Conservation (phyloP, 2,888 invertebrate genomes). For the Gerosis bhagava region DNA sequence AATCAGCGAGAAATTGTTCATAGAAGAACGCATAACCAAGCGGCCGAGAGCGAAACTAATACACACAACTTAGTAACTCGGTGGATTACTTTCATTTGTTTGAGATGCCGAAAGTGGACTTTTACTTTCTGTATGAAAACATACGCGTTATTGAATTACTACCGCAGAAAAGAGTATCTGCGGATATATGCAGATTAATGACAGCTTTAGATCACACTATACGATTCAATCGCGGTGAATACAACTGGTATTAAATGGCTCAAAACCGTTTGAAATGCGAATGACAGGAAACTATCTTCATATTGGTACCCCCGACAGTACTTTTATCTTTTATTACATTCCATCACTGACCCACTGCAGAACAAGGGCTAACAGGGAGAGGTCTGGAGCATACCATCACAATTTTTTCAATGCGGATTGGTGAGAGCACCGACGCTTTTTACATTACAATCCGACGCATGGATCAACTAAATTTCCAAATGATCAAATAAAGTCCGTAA, state of each 20-base stretch:
- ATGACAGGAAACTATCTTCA: background rate
- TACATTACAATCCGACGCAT: too few species aligned
- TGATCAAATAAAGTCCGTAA: too few species aligned
- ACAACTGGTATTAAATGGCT: too few species aligned
- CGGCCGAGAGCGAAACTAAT: conserved; percentile 72
- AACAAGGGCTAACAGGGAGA: too few species aligned
- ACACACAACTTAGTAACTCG: conserved; percentile 50
- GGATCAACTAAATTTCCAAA: too few species aligned
- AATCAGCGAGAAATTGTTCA: conserved; percentile 1
- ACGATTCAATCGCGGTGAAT: conserved; percentile 6
- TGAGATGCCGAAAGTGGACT: conserved; percentile 72
- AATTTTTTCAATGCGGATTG: too few species aligned
- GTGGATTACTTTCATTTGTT: conserved; percentile 72
- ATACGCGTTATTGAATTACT: conserved; percentile 24
- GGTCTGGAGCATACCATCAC: too few species aligned
- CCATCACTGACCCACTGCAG: too few species aligned
- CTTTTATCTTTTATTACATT: too few species aligned
- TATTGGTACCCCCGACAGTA: too few species aligned
- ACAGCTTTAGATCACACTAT: conserved; percentile 2
- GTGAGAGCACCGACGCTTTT: too few species aligned
- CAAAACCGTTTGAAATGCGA: conserved; percentile 2
- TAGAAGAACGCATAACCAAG: conserved; percentile 37
- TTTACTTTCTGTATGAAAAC: conserved; percentile 61
- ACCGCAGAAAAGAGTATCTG: conserved; percentile 13
- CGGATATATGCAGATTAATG: conserved; percentile 13